Conservation (phyloP, 2,113 vertebrate genomes). For the Solenodon paradoxus region DNA sequence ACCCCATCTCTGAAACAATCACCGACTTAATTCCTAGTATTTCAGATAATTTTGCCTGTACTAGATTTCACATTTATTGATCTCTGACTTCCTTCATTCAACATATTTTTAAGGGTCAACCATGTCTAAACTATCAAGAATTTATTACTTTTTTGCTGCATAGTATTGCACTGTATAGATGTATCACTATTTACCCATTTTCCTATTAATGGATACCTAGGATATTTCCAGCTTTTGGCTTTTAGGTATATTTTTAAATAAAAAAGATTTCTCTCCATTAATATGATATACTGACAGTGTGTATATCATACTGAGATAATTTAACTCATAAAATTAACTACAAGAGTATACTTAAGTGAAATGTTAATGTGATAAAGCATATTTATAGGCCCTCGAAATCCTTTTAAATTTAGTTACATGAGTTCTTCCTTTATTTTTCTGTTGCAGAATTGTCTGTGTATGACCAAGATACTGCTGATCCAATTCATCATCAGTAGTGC, state of each 20-base stretch:
- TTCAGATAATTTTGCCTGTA: not conserved
- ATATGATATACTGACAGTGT: not conserved
- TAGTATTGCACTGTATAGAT: not conserved
- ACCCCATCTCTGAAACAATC: not conserved
- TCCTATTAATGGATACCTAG: not conserved
- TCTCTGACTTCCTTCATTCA: not conserved
- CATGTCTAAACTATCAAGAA: not conserved
- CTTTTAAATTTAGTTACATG: not conserved
- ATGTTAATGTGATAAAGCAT: not conserved
- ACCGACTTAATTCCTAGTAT: not conserved
- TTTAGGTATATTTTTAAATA: not conserved
- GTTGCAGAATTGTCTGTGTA: not conserved
- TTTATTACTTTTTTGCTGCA: not conserved
- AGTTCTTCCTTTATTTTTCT: not conserved
- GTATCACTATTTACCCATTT: not conserved
- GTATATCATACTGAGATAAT: not conserved
- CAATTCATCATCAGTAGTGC: not conserved
- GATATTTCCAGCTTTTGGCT: not conserved
- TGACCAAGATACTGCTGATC: not conserved
- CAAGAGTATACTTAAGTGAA: not conserved
- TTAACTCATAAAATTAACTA: slow-evolving; percentile 5
- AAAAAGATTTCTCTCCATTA: not conserved
- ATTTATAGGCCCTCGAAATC: not conserved
- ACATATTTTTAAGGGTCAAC: not conserved
- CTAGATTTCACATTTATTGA: not conserved